Base-by-base conservation (phyloP, 2,113 vertebrate species). In the Podarcis raffonei region DNA sequence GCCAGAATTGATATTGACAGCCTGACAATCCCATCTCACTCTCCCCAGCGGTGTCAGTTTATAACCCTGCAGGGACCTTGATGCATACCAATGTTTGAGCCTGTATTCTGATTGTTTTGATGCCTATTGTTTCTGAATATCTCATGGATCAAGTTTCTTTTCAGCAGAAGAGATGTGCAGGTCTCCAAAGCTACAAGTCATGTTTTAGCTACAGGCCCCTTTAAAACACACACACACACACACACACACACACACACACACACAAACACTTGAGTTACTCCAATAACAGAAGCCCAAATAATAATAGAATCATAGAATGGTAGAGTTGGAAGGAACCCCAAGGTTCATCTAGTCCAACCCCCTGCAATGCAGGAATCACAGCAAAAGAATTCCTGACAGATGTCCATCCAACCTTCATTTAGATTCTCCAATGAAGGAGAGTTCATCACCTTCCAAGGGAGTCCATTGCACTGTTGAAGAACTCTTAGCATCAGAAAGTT, bases 1-100 rank as follows among this genome's bases (percentile, higher is more conserved):
- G 85, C 86, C 83, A 78, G 91, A 93, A 95, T 83, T 89, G 92
- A 65, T 95, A 94, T 83, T 69, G 96, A 94, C 90, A 69, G 82
- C 74, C 7, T 79, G 91, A 89, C 88, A 87, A 69, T 89, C 66
- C 48, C 37, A 85, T 86, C 83, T 89, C 27, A 87, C 93, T 91
- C 71, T 91, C 48, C 81, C 74, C 89, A 68, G 91, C 91, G 89
- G 65, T 80, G 81, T 66, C 92, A 32, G 92, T 2, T 84, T 88
- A 1, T 87, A 85, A 80, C n/a, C 57, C 82, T 80, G 23, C n/a
- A 79, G 93, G 81, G 74, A 90, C 84, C 91, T 91, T 1, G 65
- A 82, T 23, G 37, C 86, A 84, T 85, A 1, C 87, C 89, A 86
- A 87, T 5, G 23, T n/a, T 87, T 89, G 94, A 91, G 76, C 91